These are phyloP conservation scores for Sycon ciliatum DNA, from an alignment of 37 sponge, comb jelly and placozoan genomes.

Conservation along the genomic window DNA sequence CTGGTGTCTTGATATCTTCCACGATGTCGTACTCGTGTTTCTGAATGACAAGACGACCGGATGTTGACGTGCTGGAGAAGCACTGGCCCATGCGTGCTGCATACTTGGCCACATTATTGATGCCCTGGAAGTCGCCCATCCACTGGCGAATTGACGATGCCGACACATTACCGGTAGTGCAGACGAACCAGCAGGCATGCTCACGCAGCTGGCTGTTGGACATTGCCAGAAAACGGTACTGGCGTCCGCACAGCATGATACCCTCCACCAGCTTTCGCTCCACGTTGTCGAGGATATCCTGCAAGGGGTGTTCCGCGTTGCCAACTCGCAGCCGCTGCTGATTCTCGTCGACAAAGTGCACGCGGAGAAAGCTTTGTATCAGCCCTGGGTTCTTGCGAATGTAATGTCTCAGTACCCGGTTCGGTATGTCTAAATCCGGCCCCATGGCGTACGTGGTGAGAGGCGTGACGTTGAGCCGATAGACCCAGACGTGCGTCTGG, in stretches of 20 bases:
- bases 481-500: neutral
- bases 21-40: neutral
- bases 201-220: constrained; percentile 10
- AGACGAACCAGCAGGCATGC: constrained; percentile 13
- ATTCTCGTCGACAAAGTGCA: too few species aligned
- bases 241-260: neutral
- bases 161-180: neutral
- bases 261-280: neutral
- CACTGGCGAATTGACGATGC: constrained; percentile 17
- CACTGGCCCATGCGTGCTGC: constrained; percentile 31
- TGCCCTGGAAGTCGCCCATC: constrained; percentile 28
- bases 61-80: constrained; percentile 26
- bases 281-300: neutral
- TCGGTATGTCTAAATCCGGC: constrained; percentile 27
- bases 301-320: neutral
- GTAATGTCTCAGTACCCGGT: constrained; percentile 24
- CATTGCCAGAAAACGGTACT: neutral
- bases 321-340: too few species aligned
- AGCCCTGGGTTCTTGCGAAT: too few species aligned
- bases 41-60: constrained; percentile 2
- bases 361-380: too few species aligned
- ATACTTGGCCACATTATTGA: constrained; percentile 21
- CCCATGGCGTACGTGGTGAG: constrained; percentile 6
- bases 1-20: constrained; percentile 20
- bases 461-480: constrained; percentile 20